These are phyloP conservation scores for Dendropsophus ebraccatus DNA, from an alignment of 2,113 vertebrate genomes.

Conservation along the genomic window DNA sequence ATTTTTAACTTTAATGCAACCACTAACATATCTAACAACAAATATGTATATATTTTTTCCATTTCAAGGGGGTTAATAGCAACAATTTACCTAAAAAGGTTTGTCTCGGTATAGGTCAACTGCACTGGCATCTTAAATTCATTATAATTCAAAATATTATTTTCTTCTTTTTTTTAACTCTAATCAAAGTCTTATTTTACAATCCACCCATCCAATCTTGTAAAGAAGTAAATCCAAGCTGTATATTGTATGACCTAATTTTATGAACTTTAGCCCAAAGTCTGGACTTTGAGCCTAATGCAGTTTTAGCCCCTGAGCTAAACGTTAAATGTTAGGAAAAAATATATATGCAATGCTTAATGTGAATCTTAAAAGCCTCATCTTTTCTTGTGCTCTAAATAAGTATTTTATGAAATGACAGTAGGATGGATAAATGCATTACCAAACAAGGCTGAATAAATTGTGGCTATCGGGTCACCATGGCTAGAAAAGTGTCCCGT, in stretches of 20 bases:
- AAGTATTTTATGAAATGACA: not conserved
- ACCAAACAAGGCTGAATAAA: not conserved
- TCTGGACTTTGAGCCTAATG: conserved; percentile 49
- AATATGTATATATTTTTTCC: too few relatives aligned
- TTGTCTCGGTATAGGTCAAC: not conserved
- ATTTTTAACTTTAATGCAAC: too few relatives aligned
- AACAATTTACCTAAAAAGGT: too few relatives aligned
- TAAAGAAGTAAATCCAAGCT: not conserved
- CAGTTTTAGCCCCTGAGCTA: conserved; percentile 47
- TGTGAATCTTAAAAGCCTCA: conserved; percentile 1
- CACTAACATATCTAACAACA: too few relatives aligned
- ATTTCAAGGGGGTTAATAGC: too few relatives aligned
- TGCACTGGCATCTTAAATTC: not conserved
- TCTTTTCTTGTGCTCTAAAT: not conserved
- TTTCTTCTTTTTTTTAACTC: too few relatives aligned
- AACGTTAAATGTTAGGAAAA: not conserved
- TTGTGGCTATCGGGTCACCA: not conserved
- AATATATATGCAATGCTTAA: not conserved
- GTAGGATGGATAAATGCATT: not conserved
- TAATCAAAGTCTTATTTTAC: not conserved
- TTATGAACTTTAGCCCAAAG: conserved; percentile 30
- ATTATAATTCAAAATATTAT: too few relatives aligned
- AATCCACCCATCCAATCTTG: not conserved
- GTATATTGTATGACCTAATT: conserved; percentile 44
- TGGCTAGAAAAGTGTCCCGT: not conserved